Conservation (phyloP, 2,113 vertebrate species). For the Octodon degus region DNA sequence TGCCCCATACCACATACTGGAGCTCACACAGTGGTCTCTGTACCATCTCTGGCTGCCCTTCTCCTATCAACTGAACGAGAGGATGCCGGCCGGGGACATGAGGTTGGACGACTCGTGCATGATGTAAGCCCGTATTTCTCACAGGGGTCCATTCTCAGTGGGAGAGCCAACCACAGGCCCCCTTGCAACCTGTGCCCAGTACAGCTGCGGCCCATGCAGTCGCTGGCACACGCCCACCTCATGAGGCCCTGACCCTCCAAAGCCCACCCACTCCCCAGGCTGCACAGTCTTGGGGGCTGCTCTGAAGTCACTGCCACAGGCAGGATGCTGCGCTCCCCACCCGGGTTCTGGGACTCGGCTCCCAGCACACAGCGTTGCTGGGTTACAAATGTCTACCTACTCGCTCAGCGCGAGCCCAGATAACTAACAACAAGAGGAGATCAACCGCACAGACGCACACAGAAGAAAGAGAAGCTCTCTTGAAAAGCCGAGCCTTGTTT, state of each 20-base stretch:
- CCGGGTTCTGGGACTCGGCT: conserved; percentile 64
- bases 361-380: conserved; percentile 70
- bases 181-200: too few species aligned
- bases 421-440: conserved; percentile 24
- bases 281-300: background rate
- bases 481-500: background rate
- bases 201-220: too few species aligned
- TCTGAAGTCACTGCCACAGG: conserved; percentile 62
- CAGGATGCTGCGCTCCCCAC: conserved; percentile 57
- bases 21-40: fast-evolving
- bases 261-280: too few species aligned
- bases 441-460: background rate
- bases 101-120: background rate
- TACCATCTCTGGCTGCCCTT: fast-evolving
- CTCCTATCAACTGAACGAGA: background rate
- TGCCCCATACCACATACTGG: fast-evolving
- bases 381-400: conserved; percentile 73
- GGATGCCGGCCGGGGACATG: fast-evolving
- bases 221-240: too few species aligned
- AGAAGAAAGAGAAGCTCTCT: background rate
- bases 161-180: too few species aligned
- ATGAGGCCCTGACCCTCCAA: too few species aligned
- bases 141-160: too few species aligned
- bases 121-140: background rate
- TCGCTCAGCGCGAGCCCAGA: conserved; percentile 59